Evolutionary conservation across 1,140 invertebrate species (phyloP).

Genomic region (Tyrophagus putrescentiae): DNA sequence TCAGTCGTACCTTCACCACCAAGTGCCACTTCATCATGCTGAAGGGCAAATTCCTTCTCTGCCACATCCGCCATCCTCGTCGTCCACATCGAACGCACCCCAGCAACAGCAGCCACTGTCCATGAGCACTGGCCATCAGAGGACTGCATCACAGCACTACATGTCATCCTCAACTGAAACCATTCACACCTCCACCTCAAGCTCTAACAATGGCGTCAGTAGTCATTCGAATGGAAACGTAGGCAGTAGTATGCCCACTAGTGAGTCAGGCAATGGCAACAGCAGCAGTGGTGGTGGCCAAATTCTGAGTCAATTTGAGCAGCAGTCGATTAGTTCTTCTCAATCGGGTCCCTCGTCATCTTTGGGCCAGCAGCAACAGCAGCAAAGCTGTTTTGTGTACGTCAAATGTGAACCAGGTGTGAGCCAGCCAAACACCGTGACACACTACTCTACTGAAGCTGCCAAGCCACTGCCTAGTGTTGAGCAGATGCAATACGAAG

Average conservation of each 20-base stretch:
- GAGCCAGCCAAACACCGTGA: background rate
- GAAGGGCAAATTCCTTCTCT: background rate
- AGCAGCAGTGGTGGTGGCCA: background rate
- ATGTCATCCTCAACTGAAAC: background rate
- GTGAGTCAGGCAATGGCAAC: background rate
- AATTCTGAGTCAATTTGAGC: background rate
- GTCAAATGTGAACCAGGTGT: background rate
- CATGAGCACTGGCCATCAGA: conserved; percentile 7
- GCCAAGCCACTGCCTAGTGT: background rate
- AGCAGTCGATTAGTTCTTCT: background rate
- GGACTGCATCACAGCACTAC: conserved; percentile 1
- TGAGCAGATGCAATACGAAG: conserved; percentile 5
- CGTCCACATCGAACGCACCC: background rate
- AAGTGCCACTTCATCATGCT: background rate
- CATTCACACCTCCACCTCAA: background rate
- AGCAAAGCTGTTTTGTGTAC: background rate
- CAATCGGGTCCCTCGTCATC: background rate
- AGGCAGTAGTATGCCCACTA: background rate
- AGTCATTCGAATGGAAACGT: background rate
- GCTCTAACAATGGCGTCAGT: background rate
- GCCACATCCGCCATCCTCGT: background rate
- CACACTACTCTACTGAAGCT: too few species aligned
- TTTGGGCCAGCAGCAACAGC: too few species aligned
- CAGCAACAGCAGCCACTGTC: background rate
- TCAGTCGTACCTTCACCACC: background rate